Base-by-base conservation (phyloP, 2,113 vertebrate genomes). In the Zosterops japonicus region DNA sequence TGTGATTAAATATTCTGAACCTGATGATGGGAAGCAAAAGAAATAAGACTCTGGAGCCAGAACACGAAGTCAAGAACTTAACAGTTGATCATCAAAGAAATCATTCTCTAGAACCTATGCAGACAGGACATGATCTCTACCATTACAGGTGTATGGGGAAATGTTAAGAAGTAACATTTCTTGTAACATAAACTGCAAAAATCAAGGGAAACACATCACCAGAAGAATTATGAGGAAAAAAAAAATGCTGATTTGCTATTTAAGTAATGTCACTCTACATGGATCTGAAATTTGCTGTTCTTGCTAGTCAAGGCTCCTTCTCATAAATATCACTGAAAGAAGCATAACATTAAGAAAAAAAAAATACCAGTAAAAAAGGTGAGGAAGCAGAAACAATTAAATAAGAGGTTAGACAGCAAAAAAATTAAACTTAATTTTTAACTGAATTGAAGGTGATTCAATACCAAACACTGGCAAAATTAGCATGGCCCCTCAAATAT, bases 81-180 rank as follows among this genome's bases (percentile, higher is more conserved):
- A 49, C 2, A 61, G 8, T 8, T 68, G 5, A 47, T 25, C 4
- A 5, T 47, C 16, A 72, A 77, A 83, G 21, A 61, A 91, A 90
- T 46, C 0, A 1, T 56, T 70, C 11, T 28, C 27, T 29, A 21
- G 33, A 21, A 65, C 8, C 22, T 11, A n/a, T 0, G 6, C 35
- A 72, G 65, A 75, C 13, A 70, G n/a, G 35, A 50, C 2, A 3
- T 25, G 55, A 83, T 14, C 44, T 47, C 19, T 27, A 56, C 5
- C n/a, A 41, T 11, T 13, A 65, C 8, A 8, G 4, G 4, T 17
- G 7, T 11, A 47, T 1, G 12, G 28, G 49, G 53, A 83, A 87
- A 71, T 5, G 21, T 25, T 60, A 68, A 63, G n/a, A 55, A 68
- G 18, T 20, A 75, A 55, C 3, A 49, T 36, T 87, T 87, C 23